Evolutionary conservation across 1,140 invertebrate species (phyloP), one percentile per base, ranked within the genome.

Genomic region (Penaeus indicus): DNA sequence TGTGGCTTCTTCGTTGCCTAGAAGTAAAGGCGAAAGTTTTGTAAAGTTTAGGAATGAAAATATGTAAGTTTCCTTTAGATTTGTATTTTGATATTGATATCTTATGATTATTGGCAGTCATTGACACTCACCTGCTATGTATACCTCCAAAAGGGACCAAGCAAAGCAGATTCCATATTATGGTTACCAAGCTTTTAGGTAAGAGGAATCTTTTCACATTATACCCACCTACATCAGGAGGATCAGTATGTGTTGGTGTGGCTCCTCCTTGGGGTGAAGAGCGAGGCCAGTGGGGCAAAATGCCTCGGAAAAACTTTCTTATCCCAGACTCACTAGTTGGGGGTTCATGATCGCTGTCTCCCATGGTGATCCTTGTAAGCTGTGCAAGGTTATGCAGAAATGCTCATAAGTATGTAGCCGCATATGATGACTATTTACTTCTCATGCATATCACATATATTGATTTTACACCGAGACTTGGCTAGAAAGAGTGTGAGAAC

Each of bases 281-380:
- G n/a, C 47, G 60, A 47, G 81, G 67, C 54, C 63, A 77, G 25
- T 69, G 69, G 32, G 87, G 87, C 38, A 88, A 61, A 38, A 88
- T 88, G 16, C 64, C 87, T 63, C 72, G 27, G 60, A 88, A 61
- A 77, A 88, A 84, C 38, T 63, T 88, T 63, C 62, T 79, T 19
- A 88, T 84, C 8, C 81, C 81, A 79, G 61, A 86, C 63, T 86
- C 84, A 62, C 61, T 79, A 38, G 72, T 63, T 38, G 54, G 32
- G n/a, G 69, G 38, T 67, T 88, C 84, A 19, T 72, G 84, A 72
- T 85, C 69, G 18, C 47, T 47, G 62, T 67, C 82, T 22, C 25
- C 63, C 82, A 67, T 32, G 63, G 18, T 63, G 42, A 67, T 75
- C 19, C 18, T 75, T 27, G 4, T 27, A 32, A 75, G 21, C 72